Percentiles rank a stretch among this genome's conserved stretches.
Conservation (phyloP, 2,797 vertebrate species). For the Margarornis squamiger region DNA sequence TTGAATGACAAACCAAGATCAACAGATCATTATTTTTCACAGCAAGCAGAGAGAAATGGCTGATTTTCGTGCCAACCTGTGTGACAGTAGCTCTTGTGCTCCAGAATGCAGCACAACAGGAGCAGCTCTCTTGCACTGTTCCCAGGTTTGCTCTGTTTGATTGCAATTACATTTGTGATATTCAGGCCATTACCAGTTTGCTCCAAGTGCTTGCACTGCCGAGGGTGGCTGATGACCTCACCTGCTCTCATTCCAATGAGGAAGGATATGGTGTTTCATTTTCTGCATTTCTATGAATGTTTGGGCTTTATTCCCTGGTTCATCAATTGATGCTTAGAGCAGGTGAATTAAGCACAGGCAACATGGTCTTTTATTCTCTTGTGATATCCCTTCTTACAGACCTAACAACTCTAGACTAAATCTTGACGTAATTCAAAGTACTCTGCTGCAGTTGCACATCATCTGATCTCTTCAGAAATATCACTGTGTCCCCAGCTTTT, state of each 20-base stretch:
- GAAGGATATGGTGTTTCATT: not conserved
- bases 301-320: not conserved
- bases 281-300: not conserved
- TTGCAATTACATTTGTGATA: not conserved
- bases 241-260: not conserved
- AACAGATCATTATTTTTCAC: conserved; percentile 71
- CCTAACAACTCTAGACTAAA: not conserved
- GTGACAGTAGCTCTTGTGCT: not conserved
- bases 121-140: not conserved
- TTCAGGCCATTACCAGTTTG: not conserved
- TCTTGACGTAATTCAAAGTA: not conserved
- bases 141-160: not conserved
- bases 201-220: not conserved
- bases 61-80: conserved; percentile 25
- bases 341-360: not conserved
- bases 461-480: not conserved
- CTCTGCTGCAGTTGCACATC: not conserved
- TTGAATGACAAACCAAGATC: conserved; percentile 69
- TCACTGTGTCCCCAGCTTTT: not conserved
- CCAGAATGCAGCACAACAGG: conserved; percentile 25
- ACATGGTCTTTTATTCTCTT: fast-evolving
- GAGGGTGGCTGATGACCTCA: not conserved
- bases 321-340: not conserved
- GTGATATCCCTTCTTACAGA: not conserved
- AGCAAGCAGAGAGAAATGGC: conserved; percentile 54